Base-by-base conservation (phyloP, 2,797 vertebrate species). In the Poecilia wingei region DNA sequence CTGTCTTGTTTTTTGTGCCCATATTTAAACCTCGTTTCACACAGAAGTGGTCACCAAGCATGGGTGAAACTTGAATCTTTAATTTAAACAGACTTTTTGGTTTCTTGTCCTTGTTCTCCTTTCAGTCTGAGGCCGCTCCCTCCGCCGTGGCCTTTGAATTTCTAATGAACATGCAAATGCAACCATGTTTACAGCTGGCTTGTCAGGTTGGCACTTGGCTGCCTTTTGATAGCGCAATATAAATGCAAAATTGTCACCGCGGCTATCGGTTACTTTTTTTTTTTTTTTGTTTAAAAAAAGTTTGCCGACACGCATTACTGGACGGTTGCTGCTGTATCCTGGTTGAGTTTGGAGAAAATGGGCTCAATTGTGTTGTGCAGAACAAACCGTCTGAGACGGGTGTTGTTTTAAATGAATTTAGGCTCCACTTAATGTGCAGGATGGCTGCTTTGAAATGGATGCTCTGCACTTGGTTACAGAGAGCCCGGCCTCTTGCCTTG, bases 161-260 rank as follows among this genome's bases (percentile, higher is more conserved):
- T 74, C 84, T 88, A 88, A 85, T 87, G 89, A 89, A 69, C 86
- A 93, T 92, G 94, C 89, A 95, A 95, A 94, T 94, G 91, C 88
- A 83, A 88, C 77, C 3, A 39, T 79, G 82, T 92, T 93, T 89
- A 89, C 84, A 74, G 84, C 87, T 0, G n/a, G 6, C 78, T 75
- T 79, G 77, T 89, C 77, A 84, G 88, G 71, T 81, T 87, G 83
- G 69, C 89, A 80, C 89, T 91, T 84, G 8, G 12, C 14, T 83
- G 78, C 77, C 88, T 84, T 91, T 87, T 89, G 74, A 90, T 87
- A 64, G 49, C 3, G n/a, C 82, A 46, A 84, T 94, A 88, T 90
- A 88, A 87, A 94, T 91, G 92, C 89, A 86, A 92, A 93, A 83
- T 76, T 89, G 77, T 80, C 72, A 81, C 47, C 3, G 20, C 28